Evolutionary conservation across 2,888 invertebrate genomes (phyloP).

Genomic region (Candidula unifasciata): DNA sequence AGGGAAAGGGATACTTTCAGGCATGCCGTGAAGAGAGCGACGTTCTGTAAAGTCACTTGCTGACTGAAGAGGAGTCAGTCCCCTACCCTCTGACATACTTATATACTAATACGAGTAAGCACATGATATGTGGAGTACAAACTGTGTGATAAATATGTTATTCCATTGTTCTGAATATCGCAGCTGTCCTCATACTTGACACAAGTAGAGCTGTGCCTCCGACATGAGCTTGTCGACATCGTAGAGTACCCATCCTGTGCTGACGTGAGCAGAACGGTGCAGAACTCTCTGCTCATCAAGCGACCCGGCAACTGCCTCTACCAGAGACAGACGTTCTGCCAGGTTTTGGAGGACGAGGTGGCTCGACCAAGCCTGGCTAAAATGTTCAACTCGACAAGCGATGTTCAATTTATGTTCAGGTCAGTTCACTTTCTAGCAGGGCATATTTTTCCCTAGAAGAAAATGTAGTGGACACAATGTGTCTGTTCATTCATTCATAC

Average conservation of each 20-base stretch:
- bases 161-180: background rate
- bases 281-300: background rate
- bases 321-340: background rate
- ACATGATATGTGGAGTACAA: too few species aligned
- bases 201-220: background rate
- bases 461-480: too few species aligned
- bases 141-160: background rate
- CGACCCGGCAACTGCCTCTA: background rate
- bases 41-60: too few species aligned
- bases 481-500: too few species aligned
- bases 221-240: background rate
- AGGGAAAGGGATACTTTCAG: too few species aligned
- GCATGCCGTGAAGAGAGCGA: too few species aligned
- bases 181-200: background rate
- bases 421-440: too few species aligned
- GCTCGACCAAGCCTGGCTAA: background rate
- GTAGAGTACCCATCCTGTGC: background rate
- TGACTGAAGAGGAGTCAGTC: too few species aligned
- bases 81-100: too few species aligned
- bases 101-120: too few species aligned
- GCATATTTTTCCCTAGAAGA: too few species aligned
- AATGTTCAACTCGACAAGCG: background rate
- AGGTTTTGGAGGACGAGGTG: background rate
- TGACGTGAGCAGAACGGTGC: background rate
- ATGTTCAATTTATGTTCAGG: too few species aligned